These are phyloP conservation scores for Agriotes lineatus DNA, from an alignment of 2,888 invertebrate species.

Conservation along the genomic window DNA sequence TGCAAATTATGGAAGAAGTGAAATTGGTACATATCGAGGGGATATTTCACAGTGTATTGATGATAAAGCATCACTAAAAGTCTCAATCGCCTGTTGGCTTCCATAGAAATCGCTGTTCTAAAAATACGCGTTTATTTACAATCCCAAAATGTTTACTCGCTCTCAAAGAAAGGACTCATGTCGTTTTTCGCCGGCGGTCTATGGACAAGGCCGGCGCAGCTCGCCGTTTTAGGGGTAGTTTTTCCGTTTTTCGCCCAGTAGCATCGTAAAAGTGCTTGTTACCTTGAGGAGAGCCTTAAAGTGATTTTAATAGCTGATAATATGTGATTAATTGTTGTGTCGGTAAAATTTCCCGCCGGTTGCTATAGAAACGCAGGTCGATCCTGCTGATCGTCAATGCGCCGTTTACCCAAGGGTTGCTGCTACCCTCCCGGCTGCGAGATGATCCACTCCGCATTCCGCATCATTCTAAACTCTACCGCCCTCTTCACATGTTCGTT, in stretches of 20 bases:
- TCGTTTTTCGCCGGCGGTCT: constrained; percentile 5
- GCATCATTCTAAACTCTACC: constrained; percentile 45
- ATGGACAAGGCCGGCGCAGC: neutral
- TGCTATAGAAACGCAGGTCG: constrained; percentile 63
- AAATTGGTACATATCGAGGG: too few relatives aligned
- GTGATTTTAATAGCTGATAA: constrained; percentile 31
- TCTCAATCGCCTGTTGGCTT: neutral
- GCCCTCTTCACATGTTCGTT: constrained; percentile 43
- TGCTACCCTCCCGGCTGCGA: constrained; percentile 46
- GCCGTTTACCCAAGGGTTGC: constrained; percentile 56
- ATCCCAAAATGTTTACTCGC: constrained; percentile 20
- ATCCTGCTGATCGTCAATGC: constrained; percentile 57
- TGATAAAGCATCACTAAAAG: neutral
- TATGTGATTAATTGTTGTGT: constrained; percentile 42
- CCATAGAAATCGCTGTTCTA: constrained; percentile 4
- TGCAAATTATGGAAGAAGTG: too few relatives aligned
- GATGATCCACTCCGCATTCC: constrained; percentile 44
- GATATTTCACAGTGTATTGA: neutral
- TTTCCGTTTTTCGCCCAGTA: neutral
- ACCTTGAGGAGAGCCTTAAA: too few relatives aligned
- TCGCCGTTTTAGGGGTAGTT: neutral
- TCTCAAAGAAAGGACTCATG: neutral
- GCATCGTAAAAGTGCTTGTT: too few relatives aligned
- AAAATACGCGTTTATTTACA: constrained; percentile 29
- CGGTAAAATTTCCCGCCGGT: constrained; percentile 60